phyloP scores from a whole-genome alignment of 2,113 vertebrate species.

The Eidolon helvum region DNA sequence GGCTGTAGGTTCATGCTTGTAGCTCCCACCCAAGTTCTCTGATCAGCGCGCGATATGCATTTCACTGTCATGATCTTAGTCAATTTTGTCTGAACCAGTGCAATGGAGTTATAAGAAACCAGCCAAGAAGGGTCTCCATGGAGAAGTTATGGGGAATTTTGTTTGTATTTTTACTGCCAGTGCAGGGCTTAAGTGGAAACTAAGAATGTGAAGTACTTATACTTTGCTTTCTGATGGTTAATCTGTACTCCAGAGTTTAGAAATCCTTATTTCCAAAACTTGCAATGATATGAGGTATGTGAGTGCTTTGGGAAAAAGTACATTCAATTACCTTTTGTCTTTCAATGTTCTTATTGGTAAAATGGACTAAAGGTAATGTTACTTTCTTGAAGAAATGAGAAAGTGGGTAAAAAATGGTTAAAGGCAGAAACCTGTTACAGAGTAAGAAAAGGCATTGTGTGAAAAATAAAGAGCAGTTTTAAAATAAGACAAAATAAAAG shows the following conservation, averaged over 20 bases:
- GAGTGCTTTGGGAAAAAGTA: background rate
- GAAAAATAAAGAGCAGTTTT: background rate
- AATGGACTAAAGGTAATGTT: background rate
- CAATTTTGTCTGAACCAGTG: slow-evolving; percentile 47
- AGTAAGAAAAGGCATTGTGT: background rate
- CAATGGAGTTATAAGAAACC: slow-evolving; percentile 46
- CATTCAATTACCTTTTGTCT: background rate
- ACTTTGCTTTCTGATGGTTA: background rate
- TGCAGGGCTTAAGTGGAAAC: slow-evolving; percentile 33
- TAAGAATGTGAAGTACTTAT: slow-evolving; percentile 17
- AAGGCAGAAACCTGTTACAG: background rate
- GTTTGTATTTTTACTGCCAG: slow-evolving; percentile 57
- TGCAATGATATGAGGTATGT: background rate
- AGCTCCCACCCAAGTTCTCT: slow-evolving; percentile 42
- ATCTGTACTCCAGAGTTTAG: slow-evolving; percentile 31
- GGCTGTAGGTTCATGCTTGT: slow-evolving; percentile 51
- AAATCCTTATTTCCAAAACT: background rate
- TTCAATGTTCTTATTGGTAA: background rate
- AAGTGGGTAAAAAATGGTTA: background rate
- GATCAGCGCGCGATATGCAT: slow-evolving; percentile 25
- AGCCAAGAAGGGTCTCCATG: slow-evolving; percentile 28
- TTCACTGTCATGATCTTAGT: slow-evolving; percentile 62
- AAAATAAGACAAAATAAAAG: background rate
- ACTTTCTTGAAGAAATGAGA: background rate
- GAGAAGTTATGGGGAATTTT: slow-evolving; percentile 51